A percentile compares a stretch with the other conserved stretches of the same genome.
phyloP scores from a whole-genome alignment of 2,113 vertebrate species.

The Nothoprocta pentlandii region DNA sequence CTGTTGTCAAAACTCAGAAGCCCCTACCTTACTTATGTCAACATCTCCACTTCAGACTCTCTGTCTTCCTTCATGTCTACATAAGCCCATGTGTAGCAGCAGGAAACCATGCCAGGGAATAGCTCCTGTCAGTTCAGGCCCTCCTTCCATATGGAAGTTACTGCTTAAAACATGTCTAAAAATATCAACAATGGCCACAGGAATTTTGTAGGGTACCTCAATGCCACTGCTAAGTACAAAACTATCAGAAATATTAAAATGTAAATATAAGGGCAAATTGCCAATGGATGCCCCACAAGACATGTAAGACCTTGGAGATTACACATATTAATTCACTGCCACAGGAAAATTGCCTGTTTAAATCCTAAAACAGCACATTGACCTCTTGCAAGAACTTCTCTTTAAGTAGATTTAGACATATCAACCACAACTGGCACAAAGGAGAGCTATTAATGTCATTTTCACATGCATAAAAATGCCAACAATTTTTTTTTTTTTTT shows the following conservation, averaged over 20 bases:
- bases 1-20: neutral
- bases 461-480: neutral
- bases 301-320: neutral
- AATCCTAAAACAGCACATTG: neutral
- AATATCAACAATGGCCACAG: neutral
- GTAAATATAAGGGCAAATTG: neutral
- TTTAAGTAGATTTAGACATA: neutral
- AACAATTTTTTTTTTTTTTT: neutral
- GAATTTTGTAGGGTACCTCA: neutral
- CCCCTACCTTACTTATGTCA: neutral
- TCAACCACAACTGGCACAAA: neutral
- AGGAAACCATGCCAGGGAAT: neutral
- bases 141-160: neutral
- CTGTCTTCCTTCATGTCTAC: neutral
- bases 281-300: neutral
- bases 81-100: neutral
- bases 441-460: neutral
- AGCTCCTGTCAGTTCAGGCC: neutral
- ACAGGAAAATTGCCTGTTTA: neutral
- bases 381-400: neutral
- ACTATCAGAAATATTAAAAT: neutral
- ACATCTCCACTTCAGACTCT: fast-evolving
- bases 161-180: neutral
- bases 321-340: neutral
- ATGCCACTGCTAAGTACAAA: neutral